Conservation (phyloP, 2,113 vertebrate genomes). For the Scortum barcoo region DNA sequence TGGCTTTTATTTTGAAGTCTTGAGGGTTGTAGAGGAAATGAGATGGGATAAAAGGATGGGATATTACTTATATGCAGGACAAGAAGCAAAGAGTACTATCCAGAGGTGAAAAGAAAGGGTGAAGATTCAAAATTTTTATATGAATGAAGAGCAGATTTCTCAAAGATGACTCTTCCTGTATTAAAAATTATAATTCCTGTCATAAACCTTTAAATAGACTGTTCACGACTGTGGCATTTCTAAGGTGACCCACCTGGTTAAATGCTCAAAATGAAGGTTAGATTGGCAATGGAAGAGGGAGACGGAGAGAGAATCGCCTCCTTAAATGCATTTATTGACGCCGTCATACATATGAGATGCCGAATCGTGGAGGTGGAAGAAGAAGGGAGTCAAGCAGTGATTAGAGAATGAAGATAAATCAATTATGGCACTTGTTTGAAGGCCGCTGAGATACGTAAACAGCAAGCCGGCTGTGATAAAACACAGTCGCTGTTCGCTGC, state of each 20-base stretch:
- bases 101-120: background rate
- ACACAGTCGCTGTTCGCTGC: background rate
- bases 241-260: background rate
- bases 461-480: conserved; percentile 23
- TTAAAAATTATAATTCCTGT: background rate
- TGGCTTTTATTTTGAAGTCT: background rate
- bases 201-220: background rate
- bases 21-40: background rate
- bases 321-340: background rate
- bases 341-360: background rate
- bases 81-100: background rate
- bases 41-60: background rate
- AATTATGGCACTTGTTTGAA: conserved; percentile 33
- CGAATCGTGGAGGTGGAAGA: background rate
- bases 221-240: background rate
- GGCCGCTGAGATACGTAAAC: conserved; percentile 24
- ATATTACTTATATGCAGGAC: background rate
- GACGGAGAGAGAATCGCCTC: background rate
- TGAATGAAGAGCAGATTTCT: background rate
- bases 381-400: too few relatives aligned
- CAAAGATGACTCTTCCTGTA: background rate
- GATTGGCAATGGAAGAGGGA: background rate
- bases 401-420: conserved; percentile 32
- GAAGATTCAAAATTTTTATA: background rate
- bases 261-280: conserved; percentile 4